Base-by-base conservation (phyloP, 1,140 invertebrate species). In the Augochlora pura region DNA sequence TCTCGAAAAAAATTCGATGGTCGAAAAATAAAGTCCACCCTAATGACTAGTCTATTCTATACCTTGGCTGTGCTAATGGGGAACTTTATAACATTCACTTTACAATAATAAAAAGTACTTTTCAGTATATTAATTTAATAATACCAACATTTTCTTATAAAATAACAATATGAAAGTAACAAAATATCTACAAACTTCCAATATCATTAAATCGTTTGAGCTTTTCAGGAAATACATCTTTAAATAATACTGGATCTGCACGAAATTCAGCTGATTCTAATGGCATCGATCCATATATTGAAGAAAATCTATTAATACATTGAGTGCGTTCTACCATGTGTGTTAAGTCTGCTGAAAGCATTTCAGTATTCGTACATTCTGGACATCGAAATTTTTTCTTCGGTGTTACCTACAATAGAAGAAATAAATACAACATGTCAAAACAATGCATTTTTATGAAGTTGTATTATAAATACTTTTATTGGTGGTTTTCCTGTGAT, bases 301-400 rank as follows among this genome's bases (percentile, higher is more conserved):
- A 92, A 1, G 96, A 94, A 92, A 99, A 99, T 67, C 95, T 93
- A 91, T 98, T 97, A 14, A 99, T 97, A 89, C 98, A 99, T 63
- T 97, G 96, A 0, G 98, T 98, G 39, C 98, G 93, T 90, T 98
- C 97, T 0, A 97, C 95, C 98, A 99, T 98, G 91, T 99, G 98
- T 38, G 96, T 95, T 32, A 97, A 94, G 93, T 99, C 98, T 0
- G 97, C 97, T 0, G 98, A 99, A 5, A 99, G 90, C 97, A 98
- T 98, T 93, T 98, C 98, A 0, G 96, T 98, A 89, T 98, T 98
- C 1, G 95, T 96, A 93, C 98, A 99, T 91, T 99, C 97, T 0
- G 98, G 98, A 91, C 98, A 99, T 92, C 98, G 98, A 93, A 99
- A 99, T 90, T 99, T 99, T 90, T 99, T 99, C n/a, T 98, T 94